Conservation (phyloP, 2,113 vertebrate genomes). For the Actenoides lindsayi region DNA sequence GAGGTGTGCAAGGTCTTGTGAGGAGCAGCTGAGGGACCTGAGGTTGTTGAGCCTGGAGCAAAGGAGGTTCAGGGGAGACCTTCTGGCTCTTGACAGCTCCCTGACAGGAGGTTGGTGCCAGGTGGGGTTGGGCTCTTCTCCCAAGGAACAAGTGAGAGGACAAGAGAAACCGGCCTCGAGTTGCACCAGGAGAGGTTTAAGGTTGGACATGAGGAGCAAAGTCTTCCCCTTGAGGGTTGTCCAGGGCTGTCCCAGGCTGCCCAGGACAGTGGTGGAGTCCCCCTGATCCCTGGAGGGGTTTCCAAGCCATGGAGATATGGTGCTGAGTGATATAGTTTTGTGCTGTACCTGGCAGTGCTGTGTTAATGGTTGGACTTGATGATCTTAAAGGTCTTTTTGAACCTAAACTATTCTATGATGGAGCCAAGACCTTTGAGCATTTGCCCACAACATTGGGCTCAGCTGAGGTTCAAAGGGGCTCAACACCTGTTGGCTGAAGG, state of each 20-base stretch:
- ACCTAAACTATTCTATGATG: background rate
- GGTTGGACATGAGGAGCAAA: background rate
- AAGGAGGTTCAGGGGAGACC: background rate
- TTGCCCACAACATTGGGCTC: accelerated
- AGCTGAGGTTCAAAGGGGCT: accelerated
- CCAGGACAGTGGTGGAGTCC: background rate
- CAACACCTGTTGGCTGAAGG: background rate
- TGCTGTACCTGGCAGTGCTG: background rate
- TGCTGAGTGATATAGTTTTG: background rate
- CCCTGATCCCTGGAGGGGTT: background rate
- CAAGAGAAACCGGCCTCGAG: background rate
- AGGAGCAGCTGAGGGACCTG: background rate
- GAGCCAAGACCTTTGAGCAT: background rate
- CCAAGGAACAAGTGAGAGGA: background rate
- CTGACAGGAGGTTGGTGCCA: background rate
- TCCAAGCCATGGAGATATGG: background rate
- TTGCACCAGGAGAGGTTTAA: background rate
- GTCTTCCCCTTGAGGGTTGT: background rate
- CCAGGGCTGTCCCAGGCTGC: background rate
- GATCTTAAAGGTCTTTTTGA: background rate
- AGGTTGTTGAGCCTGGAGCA: background rate
- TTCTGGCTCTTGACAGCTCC: background rate
- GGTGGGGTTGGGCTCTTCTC: background rate
- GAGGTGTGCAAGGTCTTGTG: background rate
- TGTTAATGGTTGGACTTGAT: background rate